These are phyloP conservation scores for Pantherophis alleghaniensis DNA, from an alignment of 2,797 vertebrate genomes.

Conservation along the genomic window DNA sequence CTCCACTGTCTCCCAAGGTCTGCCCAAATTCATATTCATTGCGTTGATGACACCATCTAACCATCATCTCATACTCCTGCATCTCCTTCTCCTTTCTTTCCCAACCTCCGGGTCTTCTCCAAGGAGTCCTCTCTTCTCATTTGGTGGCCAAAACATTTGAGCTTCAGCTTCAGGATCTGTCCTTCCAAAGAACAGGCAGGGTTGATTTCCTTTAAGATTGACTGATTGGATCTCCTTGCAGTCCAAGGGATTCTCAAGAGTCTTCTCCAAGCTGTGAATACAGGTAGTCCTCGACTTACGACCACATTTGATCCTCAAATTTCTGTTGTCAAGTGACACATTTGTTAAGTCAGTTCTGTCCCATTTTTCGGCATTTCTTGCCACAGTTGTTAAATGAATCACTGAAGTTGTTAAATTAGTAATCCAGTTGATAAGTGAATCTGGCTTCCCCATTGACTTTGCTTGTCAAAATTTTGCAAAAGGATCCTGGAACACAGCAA, in stretches of 20 bases:
- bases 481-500: background rate
- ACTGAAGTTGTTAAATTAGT: background rate
- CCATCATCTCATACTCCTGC: background rate
- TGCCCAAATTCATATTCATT: background rate
- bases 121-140: background rate
- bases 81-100: background rate
- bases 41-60: background rate
- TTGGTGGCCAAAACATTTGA: background rate
- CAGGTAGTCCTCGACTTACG: too few relatives aligned
- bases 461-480: background rate
- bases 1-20: background rate
- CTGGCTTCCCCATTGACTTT: background rate
- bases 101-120: background rate
- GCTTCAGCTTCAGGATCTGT: background rate
- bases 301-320: too few relatives aligned
- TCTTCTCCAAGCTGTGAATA: background rate
- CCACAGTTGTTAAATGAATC: too few relatives aligned
- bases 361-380: too few relatives aligned
- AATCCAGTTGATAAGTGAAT: too few relatives aligned
- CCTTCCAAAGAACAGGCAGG: background rate
- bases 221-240: background rate
- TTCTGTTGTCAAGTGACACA: too few relatives aligned
- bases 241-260: background rate
- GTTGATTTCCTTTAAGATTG: background rate
- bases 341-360: too few relatives aligned